A percentile compares a stretch with the other conserved stretches of the same genome.
phyloP scores from a whole-genome alignment of 1,140 invertebrate genomes.

The Drosophila bifasciata region DNA sequence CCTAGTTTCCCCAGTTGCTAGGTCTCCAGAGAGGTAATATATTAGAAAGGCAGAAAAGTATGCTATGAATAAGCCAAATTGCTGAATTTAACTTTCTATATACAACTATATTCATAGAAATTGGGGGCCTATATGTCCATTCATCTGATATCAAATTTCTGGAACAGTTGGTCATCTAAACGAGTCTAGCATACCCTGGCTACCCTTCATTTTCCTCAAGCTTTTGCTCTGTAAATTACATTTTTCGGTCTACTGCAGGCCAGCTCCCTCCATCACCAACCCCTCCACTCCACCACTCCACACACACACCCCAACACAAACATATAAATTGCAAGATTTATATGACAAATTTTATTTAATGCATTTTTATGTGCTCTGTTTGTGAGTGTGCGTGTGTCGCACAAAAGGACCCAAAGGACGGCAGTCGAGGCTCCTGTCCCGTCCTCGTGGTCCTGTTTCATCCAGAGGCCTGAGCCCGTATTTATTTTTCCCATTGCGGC shows the following conservation, averaged over 20 bases:
- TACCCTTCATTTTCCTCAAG: constrained; percentile 34
- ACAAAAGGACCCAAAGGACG: constrained; percentile 30
- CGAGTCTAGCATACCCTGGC: constrained; percentile 5
- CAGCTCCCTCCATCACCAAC: constrained; percentile 23
- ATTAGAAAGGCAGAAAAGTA: neutral
- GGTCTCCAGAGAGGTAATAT: too few relatives aligned
- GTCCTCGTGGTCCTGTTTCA: constrained; percentile 42
- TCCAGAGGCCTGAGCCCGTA: constrained; percentile 47
- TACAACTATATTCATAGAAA: too few relatives aligned
- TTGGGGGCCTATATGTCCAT: neutral
- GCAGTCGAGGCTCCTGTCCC: neutral
- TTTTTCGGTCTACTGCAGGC: constrained; percentile 65
- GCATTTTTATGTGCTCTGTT: constrained; percentile 66
- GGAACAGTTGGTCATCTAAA: neutral
- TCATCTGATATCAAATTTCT: constrained; percentile 15
- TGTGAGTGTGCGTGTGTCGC: constrained; percentile 7
- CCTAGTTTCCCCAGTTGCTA: neutral
- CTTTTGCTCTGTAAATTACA: constrained; percentile 76
- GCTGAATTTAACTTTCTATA: constrained; percentile 1
- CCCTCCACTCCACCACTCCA: too few relatives aligned
- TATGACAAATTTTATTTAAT: constrained; percentile 83
- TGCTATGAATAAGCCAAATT: constrained; percentile 1
- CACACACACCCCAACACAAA: constrained; percentile 34
- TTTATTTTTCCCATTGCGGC: constrained; percentile 51
- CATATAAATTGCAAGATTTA: constrained; percentile 82